Conservation (phyloP, 1,140 invertebrate species). For the Anadara kagoshimensis region DNA sequence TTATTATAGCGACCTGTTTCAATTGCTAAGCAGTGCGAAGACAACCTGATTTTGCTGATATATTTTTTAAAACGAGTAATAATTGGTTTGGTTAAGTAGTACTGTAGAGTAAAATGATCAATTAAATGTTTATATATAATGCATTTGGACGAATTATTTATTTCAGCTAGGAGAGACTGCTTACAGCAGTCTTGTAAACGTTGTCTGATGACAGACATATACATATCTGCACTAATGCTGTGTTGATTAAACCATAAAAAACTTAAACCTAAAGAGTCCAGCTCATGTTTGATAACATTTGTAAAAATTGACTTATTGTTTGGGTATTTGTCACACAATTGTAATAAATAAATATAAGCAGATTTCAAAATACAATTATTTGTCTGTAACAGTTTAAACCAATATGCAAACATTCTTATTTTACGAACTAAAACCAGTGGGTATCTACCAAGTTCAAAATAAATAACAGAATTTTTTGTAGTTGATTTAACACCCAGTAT, state of each 20-base stretch:
- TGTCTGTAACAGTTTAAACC: constrained; percentile 5
- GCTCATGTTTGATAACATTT: background rate
- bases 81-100: background rate
- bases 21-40: background rate
- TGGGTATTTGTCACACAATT: background rate
- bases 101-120: background rate
- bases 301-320: background rate
- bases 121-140: constrained; percentile 1
- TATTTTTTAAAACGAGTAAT: background rate
- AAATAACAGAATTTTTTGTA: constrained; percentile 5
- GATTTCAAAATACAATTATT: constrained; percentile 12
- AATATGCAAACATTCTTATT: constrained; percentile 14
- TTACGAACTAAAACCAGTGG: background rate
- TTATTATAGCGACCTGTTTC: constrained; percentile 1
- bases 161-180: background rate
- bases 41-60: background rate
- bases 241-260: constrained; percentile 2
- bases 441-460: constrained; percentile 15
- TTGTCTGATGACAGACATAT: background rate
- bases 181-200: background rate
- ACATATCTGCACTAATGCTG: background rate
- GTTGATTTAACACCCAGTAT: constrained; percentile 15
- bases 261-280: background rate
- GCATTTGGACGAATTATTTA: background rate
- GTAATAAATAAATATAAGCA: constrained; percentile 1